A percentile compares a stretch with the other conserved stretches of the same genome.
Evolutionary conservation across 2,888 invertebrate genomes (phyloP).

Genomic region (Caradrina clavipalpis): DNA sequence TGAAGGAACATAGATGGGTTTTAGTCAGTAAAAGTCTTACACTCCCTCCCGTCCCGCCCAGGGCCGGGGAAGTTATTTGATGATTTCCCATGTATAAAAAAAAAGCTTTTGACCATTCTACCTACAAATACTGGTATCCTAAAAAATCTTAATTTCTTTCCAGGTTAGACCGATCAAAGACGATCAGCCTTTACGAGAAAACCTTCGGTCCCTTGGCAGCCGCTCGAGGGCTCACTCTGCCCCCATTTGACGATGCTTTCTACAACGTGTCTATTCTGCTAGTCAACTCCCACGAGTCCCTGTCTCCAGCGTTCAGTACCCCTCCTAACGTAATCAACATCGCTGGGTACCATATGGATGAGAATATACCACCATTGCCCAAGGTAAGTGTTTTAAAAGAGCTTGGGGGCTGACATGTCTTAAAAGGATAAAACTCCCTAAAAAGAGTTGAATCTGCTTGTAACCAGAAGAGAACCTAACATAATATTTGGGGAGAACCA

Average conservation of each 20-base stretch:
- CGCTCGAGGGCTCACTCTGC: slow-evolving; percentile 69
- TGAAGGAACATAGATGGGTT: too few species aligned
- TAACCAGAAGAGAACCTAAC: too few species aligned
- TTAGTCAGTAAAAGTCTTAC: too few species aligned
- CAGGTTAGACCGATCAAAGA: slow-evolving; percentile 62
- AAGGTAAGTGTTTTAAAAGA: slow-evolving; percentile 68
- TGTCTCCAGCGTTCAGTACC: slow-evolving; percentile 65
- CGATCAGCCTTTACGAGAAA: slow-evolving; percentile 60
- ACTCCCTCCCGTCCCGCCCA: too few species aligned
- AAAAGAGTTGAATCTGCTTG: too few species aligned
- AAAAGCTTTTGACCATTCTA: too few species aligned
- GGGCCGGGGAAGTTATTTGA: too few species aligned
- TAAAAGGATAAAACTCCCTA: too few species aligned
- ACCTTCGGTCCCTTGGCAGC: slow-evolving; percentile 70
- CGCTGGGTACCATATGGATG: slow-evolving; percentile 79
- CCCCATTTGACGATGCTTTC: slow-evolving; percentile 66
- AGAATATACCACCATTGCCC: slow-evolving; percentile 71
- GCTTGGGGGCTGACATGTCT: not conserved
- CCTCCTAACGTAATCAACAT: slow-evolving; percentile 79
- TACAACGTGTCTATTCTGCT: slow-evolving; percentile 75
- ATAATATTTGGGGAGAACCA: too few species aligned
- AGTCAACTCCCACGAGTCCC: slow-evolving; percentile 76
- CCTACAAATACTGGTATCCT: too few species aligned
- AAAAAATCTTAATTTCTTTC: not conserved
- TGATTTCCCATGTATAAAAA: too few species aligned